These are phyloP conservation scores for Schizothorax lantsangensis DNA, from an alignment of 2,797 vertebrate species.

Conservation along the genomic window DNA sequence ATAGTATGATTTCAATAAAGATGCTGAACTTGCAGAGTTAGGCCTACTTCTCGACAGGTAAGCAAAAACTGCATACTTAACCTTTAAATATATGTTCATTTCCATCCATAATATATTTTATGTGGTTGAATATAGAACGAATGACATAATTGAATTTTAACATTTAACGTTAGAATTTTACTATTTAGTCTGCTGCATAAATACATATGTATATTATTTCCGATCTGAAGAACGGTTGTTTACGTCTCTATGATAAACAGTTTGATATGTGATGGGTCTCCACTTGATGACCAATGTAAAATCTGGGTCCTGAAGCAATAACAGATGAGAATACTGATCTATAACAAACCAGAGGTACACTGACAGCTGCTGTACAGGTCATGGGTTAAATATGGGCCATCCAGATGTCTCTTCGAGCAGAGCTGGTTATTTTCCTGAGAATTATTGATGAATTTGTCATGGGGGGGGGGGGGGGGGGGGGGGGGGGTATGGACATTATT, in stretches of 20 bases:
- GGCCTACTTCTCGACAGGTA: not conserved
- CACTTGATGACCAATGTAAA: not conserved
- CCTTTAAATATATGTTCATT: not conserved
- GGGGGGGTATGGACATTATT: constrained; percentile 1
- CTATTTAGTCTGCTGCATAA: not conserved
- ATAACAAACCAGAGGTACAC: not conserved
- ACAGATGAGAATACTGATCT: not conserved
- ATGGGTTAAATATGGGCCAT: not conserved
- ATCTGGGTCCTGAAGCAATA: not conserved
- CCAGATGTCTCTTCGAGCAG: not conserved
- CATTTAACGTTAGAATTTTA: not conserved
- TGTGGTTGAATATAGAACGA: not conserved
- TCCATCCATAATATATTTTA: not conserved
- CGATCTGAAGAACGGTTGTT: not conserved
- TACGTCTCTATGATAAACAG: not conserved
- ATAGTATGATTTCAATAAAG: not conserved
- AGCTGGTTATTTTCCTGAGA: constrained; percentile 25
- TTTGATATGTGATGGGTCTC: not conserved
- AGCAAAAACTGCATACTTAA: not conserved
- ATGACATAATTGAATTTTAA: not conserved
- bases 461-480: constrained; percentile 2
- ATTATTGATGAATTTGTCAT: constrained; percentile 35
- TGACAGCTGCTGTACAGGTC: not conserved
- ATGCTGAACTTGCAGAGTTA: not conserved
- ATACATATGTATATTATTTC: not conserved